These are phyloP conservation scores for Apogon talboti DNA, from an alignment of 2,797 vertebrate genomes.

Conservation along the genomic window DNA sequence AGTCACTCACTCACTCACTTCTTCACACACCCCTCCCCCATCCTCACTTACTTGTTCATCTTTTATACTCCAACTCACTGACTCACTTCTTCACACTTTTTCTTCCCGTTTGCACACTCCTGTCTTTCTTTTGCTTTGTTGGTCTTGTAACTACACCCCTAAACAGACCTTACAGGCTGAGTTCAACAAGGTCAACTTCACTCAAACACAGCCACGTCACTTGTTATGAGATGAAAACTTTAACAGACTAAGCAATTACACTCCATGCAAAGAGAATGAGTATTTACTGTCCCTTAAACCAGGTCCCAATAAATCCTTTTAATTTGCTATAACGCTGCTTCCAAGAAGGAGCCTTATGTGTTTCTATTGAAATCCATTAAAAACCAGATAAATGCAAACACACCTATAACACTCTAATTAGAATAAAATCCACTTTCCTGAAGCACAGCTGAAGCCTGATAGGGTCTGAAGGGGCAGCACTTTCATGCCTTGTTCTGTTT, in stretches of 20 bases:
- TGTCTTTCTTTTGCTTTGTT: constrained; percentile 33
- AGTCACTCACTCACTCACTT: constrained; percentile 70
- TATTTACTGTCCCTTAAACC: not conserved
- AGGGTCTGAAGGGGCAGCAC: constrained; percentile 5
- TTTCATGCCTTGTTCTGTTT: constrained; percentile 20
- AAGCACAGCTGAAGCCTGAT: constrained; percentile 17
- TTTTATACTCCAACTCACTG: constrained; percentile 72
- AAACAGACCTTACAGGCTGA: constrained; percentile 5
- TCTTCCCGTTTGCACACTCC: constrained; percentile 22
- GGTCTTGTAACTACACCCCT: constrained; percentile 30
- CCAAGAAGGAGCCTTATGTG: constrained; percentile 12
- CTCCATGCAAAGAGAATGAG: not conserved
- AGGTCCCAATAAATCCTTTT: not conserved
- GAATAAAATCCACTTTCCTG: constrained; percentile 17
- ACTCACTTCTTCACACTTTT: constrained; percentile 62
- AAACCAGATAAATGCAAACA: not conserved
- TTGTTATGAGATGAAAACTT: constrained; percentile 8
- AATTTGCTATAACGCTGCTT: not conserved
- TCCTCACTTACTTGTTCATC: constrained; percentile 69
- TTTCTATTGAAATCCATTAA: constrained; percentile 30
- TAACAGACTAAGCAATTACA: constrained; percentile 9
- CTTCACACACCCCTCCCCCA: constrained; percentile 79
- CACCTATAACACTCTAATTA: constrained; percentile 16
- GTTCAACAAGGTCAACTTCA: constrained; percentile 45
- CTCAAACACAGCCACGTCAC: constrained; percentile 1